Base-by-base conservation (phyloP, 1,140 invertebrate genomes). In the Luehdorfia chinensis region DNA sequence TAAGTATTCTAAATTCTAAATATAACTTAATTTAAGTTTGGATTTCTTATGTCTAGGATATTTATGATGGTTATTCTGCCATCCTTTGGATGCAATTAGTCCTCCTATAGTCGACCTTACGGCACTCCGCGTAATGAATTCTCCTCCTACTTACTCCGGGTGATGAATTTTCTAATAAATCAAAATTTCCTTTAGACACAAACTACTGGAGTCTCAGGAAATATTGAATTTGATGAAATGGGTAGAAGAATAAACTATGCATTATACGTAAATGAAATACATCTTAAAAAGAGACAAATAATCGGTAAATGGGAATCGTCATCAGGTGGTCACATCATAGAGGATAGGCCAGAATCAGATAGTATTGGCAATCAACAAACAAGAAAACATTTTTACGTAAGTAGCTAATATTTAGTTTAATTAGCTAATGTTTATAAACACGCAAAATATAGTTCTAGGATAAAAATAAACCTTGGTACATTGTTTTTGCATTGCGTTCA, bases 361-460 rank as follows among this genome's bases (percentile, higher is more conserved):
- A 43, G 43, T n/a, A 19, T 47, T 4, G 31, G 18, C 1, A 56
- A 46, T 30, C 56, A 66, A 6, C 55, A 65, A 31, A 69, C 61
- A n/a, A 75, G 61, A 44, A 84, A 84, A 57, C 63, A 84, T 53
- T 85, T 85, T 48, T 70, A 61, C 28, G 81, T 85, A 58, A 69
- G 77, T 68, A 37, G 3, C 25, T n/a, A n/a, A n/a, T n/a, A n/a
- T n/a, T n/a, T n/a, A n/a, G n/a, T n/a, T n/a, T 50, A n/a, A 2
- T 18, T 15, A 15, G 11, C 2, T 14, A n/a, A 31, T 18, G 7
- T 1, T 30, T 12, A 28, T 44, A 3, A 15, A 25, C 4, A 27
- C 7, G n/a, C 1, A 18, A 15, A 15, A 13, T 43, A n/a, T n/a
- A n/a, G n/a, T n/a, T n/a, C n/a, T n/a, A 46, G 7, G n/a, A 9